Conservation (phyloP, 2,113 vertebrate genomes). For the Toxostoma redivivum region DNA sequence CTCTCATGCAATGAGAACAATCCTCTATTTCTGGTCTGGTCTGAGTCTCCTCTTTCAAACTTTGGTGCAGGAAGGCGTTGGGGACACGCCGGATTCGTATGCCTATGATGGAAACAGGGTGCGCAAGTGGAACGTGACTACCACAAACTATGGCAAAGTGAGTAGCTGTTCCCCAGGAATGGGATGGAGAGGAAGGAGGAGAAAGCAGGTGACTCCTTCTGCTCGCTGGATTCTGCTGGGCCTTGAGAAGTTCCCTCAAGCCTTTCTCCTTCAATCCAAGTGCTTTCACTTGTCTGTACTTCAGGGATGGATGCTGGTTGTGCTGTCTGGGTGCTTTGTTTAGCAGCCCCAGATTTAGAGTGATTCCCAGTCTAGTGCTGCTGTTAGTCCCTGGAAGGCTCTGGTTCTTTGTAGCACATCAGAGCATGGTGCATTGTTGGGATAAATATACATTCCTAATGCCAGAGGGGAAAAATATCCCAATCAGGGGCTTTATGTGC, state of each 20-base stretch:
- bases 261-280: not conserved
- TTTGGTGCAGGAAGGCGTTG: slow-evolving; percentile 87
- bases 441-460: not conserved
- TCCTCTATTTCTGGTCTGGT: not conserved
- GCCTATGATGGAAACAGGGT: slow-evolving; percentile 97
- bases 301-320: not conserved
- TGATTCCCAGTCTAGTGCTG: not conserved
- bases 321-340: not conserved
- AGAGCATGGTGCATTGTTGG: not conserved
- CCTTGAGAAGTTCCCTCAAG: not conserved
- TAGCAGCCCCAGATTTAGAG: not conserved
- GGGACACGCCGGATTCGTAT: slow-evolving; percentile 93
- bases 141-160: slow-evolving; percentile 97
- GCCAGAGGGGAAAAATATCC: not conserved
- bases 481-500: not conserved
- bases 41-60: not conserved
- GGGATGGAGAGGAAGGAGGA: not conserved
- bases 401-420: not conserved
- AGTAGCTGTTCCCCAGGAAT: slow-evolving; percentile 1
- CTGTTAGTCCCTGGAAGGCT: not conserved
- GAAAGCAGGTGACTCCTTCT: not conserved
- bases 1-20: not conserved
- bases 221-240: not conserved
- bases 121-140: slow-evolving; percentile 97
- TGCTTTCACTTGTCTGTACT: not conserved